A percentile compares a stretch with the other conserved stretches of the same genome.
Evolutionary conservation across 1,140 invertebrate species (phyloP).

Genomic region (Bombus pyrosoma): DNA sequence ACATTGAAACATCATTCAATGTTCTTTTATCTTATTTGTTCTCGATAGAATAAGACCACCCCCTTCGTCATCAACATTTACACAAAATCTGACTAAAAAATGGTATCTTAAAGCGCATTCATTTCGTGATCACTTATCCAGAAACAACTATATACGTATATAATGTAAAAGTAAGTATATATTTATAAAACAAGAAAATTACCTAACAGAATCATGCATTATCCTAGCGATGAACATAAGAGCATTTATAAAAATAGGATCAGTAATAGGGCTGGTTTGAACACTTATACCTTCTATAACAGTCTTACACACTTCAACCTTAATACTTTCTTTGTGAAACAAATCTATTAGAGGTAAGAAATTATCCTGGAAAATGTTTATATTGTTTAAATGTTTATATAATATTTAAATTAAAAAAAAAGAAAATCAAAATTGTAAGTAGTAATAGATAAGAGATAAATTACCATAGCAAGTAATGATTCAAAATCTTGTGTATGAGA

Average conservation of each 20-base stretch:
- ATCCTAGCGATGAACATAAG: slow-evolving; percentile 93
- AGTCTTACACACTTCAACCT: slow-evolving; percentile 92
- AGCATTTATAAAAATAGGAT: slow-evolving; percentile 93
- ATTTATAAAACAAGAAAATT: slow-evolving; percentile 14
- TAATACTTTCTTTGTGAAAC: slow-evolving; percentile 92
- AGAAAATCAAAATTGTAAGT: slow-evolving; percentile 15
- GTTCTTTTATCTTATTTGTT: not conserved
- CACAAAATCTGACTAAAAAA: not conserved
- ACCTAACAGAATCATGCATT: slow-evolving; percentile 97
- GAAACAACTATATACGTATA: not conserved
- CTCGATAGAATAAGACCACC: not conserved
- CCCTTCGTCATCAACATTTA: no score
- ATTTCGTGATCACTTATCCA: not conserved
- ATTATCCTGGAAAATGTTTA: slow-evolving; percentile 86
- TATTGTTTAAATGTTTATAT: slow-evolving; percentile 3
- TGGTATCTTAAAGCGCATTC: not conserved
- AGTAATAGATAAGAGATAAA: not conserved
- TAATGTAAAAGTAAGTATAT: not conserved
- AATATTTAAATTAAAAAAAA: not conserved
- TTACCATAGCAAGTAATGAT: slow-evolving; percentile 89
- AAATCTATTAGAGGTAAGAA: slow-evolving; percentile 95
- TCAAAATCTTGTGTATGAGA: slow-evolving; percentile 89
- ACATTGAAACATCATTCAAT: not conserved
- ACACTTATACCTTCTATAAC: slow-evolving; percentile 89
- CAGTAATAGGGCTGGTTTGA: slow-evolving; percentile 86